Base-by-base conservation (phyloP, 2,888 invertebrate species). In the Alsophila aescularia region DNA sequence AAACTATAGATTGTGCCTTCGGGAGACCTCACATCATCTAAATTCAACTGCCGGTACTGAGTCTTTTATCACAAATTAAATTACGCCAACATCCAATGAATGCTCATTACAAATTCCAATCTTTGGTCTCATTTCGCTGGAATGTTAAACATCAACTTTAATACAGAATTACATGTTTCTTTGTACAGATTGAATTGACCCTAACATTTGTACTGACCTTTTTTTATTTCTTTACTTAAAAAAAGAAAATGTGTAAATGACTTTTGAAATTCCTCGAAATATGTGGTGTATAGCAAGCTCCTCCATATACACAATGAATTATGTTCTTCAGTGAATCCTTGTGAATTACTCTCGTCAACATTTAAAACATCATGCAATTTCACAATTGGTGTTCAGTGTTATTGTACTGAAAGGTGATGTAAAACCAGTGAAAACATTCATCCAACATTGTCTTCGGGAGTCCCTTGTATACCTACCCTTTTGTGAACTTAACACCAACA, bases 81-180 rank as follows among this genome's bases (percentile, higher is more conserved):
- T 70, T 79, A 87, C 83, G 85, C 87, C 90, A 76, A 87, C 81
- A 83, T 88, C 89, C 89, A 73, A 45, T 80, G 85, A 86, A 87
- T 80, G 83, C 72, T 86, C 82, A 84, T 85, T 83, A 87, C 80
- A 81, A 86, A 88, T 87, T 88, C 90, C 90, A 87, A 87, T 87
- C 79, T 86, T 85, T 83, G 80, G 81, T 87, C 79, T 87, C 81
- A 85, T 81, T 84, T 80, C 82, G 92, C 92, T 92, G 92, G 87
- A 92, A 92, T 90, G 81, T 92, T 88, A 92, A 92, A 92, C 81
- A 86, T 85, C 83, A 88, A 78, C 84, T 92, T 92, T 91, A 91
- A 90, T 91, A 88, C 79, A 86, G 80, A 85, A 79, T 82, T 74
- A 81, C 72, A 87, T 75, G 70, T 69, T 75, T 79, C 72, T 74